These are phyloP conservation scores for Caracal caracal DNA, from an alignment of 2,113 vertebrate genomes.

Conservation along the genomic window DNA sequence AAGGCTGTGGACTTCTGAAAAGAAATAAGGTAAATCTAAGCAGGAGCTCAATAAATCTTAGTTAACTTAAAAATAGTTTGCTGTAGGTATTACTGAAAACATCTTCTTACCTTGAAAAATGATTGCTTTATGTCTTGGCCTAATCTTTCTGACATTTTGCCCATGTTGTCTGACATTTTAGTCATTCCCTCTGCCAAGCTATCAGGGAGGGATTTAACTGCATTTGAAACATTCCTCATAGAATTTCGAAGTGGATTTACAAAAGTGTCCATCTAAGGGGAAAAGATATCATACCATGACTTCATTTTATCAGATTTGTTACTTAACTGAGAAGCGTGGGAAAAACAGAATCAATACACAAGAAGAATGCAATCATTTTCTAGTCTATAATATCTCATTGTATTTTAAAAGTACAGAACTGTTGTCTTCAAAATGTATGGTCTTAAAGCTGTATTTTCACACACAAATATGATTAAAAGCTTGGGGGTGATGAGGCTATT, in stretches of 20 bases:
- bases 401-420: neutral
- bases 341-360: constrained; percentile 71
- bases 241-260: constrained; percentile 98
- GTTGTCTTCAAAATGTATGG: neutral
- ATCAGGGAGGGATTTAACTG: constrained; percentile 97
- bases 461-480: neutral
- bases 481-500: neutral
- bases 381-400: neutral
- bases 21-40: constrained; percentile 23
- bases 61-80: constrained; percentile 39
- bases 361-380: neutral
- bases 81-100: constrained; percentile 39
- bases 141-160: constrained; percentile 97
- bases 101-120: constrained; percentile 95
- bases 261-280: constrained; percentile 97
- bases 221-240: constrained; percentile 99
- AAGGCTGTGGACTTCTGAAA: neutral
- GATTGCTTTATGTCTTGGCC: constrained; percentile 98
- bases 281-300: constrained; percentile 78
- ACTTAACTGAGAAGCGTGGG: constrained; percentile 52
- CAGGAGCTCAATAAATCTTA: neutral
- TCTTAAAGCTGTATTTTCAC: constrained; percentile 28
- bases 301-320: constrained; percentile 28
- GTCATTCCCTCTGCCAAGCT: constrained; percentile 98
- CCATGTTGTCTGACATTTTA: constrained; percentile 99